Conservation (phyloP, 2,113 vertebrate genomes). For the Campylorhamphus procurvoides region DNA sequence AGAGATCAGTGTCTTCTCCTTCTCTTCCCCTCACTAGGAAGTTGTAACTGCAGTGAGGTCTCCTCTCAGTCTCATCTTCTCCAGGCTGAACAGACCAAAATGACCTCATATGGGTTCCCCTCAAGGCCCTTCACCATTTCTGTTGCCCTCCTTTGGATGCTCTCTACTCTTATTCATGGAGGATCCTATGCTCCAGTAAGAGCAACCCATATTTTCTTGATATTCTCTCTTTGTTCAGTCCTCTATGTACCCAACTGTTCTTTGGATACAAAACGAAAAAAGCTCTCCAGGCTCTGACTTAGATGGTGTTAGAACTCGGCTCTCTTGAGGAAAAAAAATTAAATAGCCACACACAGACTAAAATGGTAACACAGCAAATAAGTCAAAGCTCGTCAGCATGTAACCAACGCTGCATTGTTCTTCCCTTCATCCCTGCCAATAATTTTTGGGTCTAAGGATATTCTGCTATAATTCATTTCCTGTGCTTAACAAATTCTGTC, state of each 20-base stretch:
- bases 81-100: not conserved
- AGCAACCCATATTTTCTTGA: slow-evolving; percentile 30
- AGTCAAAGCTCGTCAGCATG: slow-evolving; percentile 36
- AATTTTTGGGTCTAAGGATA: slow-evolving; percentile 37
- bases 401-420: slow-evolving; percentile 50
- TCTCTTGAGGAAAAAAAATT: slow-evolving; percentile 44
- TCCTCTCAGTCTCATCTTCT: not conserved
- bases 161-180: not conserved
- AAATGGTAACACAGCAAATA: slow-evolving; percentile 33
- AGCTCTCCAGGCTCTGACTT: slow-evolving; percentile 3
- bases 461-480: slow-evolving; percentile 58
- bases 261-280: slow-evolving; percentile 18
- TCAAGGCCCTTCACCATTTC: not conserved
- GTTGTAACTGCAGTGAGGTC: not conserved
- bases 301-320: slow-evolving; percentile 31
- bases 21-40: not conserved
- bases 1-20: not conserved
- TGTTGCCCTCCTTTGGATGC: not conserved
- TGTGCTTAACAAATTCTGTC: slow-evolving; percentile 24
- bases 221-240: slow-evolving; percentile 33
- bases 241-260: slow-evolving; percentile 5
- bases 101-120: not conserved
- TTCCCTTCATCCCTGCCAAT: slow-evolving; percentile 28
- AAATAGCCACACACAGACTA: slow-evolving; percentile 58
- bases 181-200: not conserved